These are phyloP conservation scores for Drosophila affinis DNA, from an alignment of 2,888 invertebrate species.

Conservation along the genomic window DNA sequence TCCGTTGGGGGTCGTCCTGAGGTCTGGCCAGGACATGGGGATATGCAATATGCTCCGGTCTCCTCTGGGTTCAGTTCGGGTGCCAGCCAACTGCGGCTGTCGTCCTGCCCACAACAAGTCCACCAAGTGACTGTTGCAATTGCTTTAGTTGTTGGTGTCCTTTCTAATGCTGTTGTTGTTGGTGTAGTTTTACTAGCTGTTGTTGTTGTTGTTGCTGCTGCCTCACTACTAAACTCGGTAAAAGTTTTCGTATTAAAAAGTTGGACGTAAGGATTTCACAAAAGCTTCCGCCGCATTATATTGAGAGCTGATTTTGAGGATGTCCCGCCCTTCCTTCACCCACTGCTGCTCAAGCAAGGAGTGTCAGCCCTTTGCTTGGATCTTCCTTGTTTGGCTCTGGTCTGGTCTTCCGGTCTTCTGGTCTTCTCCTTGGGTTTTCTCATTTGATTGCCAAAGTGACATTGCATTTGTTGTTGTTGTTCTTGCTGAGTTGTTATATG, in stretches of 20 bases:
- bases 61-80: background rate
- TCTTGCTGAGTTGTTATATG: constrained; percentile 22
- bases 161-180: constrained; percentile 33
- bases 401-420: too few relatives aligned
- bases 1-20: constrained; percentile 20
- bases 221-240: constrained; percentile 68
- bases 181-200: constrained; percentile 31
- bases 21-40: constrained; percentile 39
- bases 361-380: background rate
- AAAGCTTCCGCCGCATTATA: constrained; percentile 78
- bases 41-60: constrained; percentile 56
- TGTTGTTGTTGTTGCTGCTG: constrained; percentile 44
- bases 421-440: constrained; percentile 45
- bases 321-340: constrained; percentile 40
- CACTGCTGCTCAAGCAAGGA: constrained; percentile 5
- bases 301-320: constrained; percentile 76
- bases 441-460: constrained; percentile 74
- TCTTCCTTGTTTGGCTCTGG: background rate
- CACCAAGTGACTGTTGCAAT: constrained; percentile 78
- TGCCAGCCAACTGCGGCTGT: constrained; percentile 35
- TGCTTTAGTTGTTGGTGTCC: constrained; percentile 61
- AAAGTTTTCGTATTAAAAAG: constrained; percentile 80
- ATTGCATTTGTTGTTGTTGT: constrained; percentile 50
- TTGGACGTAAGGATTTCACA: constrained; percentile 79
- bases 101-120: constrained; percentile 73